Conservation (phyloP, 2,888 invertebrate genomes). For the Aphidius colemani region DNA sequence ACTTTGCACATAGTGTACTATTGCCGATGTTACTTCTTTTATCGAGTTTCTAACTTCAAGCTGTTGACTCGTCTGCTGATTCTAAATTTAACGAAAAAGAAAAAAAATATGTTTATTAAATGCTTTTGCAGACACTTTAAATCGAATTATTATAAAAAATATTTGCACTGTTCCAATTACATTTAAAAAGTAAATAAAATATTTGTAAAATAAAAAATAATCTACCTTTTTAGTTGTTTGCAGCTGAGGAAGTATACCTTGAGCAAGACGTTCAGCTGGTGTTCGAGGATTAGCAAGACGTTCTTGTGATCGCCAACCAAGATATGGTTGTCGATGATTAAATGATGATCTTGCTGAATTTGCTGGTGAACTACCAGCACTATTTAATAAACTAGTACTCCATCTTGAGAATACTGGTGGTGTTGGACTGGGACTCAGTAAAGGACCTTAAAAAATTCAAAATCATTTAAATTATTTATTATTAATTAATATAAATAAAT, state of each 20-base stretch:
- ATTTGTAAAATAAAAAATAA: too few species aligned
- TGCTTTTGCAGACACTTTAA: neutral
- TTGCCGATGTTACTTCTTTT: constrained; percentile 90
- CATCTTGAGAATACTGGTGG: constrained; percentile 62
- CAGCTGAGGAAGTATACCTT: constrained; percentile 60
- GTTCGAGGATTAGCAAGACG: constrained; percentile 77
- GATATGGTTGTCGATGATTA: constrained; percentile 85
- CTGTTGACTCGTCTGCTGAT: constrained; percentile 57
- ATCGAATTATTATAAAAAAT: neutral
- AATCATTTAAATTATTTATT: neutral
- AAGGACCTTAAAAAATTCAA: constrained; percentile 48
- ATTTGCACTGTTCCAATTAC: neutral
- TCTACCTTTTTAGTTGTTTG: constrained; percentile 55
- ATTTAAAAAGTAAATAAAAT: neutral
- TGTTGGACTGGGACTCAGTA: constrained; percentile 60
- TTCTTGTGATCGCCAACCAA: constrained; percentile 88
- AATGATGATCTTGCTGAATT: constrained; percentile 70
- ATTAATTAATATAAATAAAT: neutral
- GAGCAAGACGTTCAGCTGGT: constrained; percentile 77
- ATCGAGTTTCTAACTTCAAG: constrained; percentile 71
- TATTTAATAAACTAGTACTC: constrained; percentile 62
- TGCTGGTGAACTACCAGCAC: constrained; percentile 63
- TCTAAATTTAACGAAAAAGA: constrained; percentile 43
- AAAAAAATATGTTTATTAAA: neutral
- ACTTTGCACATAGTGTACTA: constrained; percentile 82